These are phyloP conservation scores for Clarias gariepinus DNA, from an alignment of 2,113 vertebrate species.

Conservation along the genomic window DNA sequence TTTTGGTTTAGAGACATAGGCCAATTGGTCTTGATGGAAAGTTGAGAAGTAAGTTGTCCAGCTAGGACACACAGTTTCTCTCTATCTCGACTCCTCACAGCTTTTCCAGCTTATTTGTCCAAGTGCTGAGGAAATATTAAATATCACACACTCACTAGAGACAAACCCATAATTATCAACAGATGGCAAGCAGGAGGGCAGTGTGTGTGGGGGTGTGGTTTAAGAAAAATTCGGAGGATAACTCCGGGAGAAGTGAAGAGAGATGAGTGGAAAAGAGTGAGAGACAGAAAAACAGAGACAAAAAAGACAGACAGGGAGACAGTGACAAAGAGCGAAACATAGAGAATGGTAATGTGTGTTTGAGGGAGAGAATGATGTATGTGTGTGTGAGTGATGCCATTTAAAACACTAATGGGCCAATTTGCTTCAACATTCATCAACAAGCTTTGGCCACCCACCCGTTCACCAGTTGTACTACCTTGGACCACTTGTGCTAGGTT, in stretches of 20 bases:
- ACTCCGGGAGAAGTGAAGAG: conserved; percentile 11
- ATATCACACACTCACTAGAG: conserved; percentile 93
- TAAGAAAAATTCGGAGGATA: conserved; percentile 2
- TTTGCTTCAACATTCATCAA: conserved; percentile 37
- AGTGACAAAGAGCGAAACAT: neutral
- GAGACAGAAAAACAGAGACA: neutral
- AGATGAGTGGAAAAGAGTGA: conserved; percentile 9
- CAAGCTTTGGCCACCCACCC: too few relatives aligned
- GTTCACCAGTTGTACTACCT: too few relatives aligned
- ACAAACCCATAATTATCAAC: conserved; percentile 91
- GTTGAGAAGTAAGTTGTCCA: conserved; percentile 69
- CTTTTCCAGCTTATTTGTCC: conserved; percentile 95
- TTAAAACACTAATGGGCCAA: conserved; percentile 54
- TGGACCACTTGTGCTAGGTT: too few relatives aligned
- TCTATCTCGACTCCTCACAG: conserved; percentile 91
- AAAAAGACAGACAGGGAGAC: neutral
- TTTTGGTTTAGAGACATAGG: conserved; percentile 44
- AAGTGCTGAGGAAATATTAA: conserved; percentile 99
- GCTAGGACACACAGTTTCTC: conserved; percentile 71
- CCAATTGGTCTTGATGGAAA: conserved; percentile 68
- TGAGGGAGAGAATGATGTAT: neutral
- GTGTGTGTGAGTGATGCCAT: neutral
- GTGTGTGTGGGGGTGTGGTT: conserved; percentile 29
- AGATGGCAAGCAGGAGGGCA: conserved; percentile 82
- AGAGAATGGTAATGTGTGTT: neutral